phyloP scores from a whole-genome alignment of 2,113 vertebrate genomes.

The Meleagris gallopavo region DNA sequence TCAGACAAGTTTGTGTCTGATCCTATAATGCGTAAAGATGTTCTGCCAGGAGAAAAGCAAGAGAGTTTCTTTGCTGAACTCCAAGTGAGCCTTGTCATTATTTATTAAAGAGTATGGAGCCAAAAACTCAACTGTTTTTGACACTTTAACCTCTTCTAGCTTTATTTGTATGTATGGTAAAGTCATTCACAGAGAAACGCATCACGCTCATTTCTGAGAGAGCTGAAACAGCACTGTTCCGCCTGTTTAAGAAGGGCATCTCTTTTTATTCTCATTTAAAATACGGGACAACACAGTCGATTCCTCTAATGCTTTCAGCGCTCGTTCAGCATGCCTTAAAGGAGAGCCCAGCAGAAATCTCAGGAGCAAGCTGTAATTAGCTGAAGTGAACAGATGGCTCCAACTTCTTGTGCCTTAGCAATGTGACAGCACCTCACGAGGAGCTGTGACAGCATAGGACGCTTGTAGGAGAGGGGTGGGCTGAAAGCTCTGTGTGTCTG shows the following conservation, averaged over 20 bases:
- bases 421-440: slow-evolving; percentile 33
- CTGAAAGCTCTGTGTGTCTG: not conserved
- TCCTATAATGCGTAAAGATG: slow-evolving; percentile 2
- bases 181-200: not conserved
- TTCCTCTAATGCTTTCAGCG: not conserved
- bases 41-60: slow-evolving; percentile 26
- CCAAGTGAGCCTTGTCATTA: slow-evolving; percentile 37
- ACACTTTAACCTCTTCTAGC: not conserved
- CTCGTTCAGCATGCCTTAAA: not conserved
- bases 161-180: not conserved
- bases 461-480: not conserved
- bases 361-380: slow-evolving; percentile 49
- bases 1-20: slow-evolving; percentile 9
- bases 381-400: slow-evolving; percentile 53
- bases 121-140: slow-evolving; percentile 26
- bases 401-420: not conserved
- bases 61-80: slow-evolving; percentile 20
- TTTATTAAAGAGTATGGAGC: slow-evolving; percentile 44
- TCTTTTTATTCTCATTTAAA: not conserved
- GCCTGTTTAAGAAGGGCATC: not conserved
- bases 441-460: slow-evolving; percentile 39
- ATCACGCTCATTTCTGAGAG: not conserved
- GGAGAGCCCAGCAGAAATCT: slow-evolving; percentile 27
- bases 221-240: not conserved
- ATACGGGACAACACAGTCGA: not conserved